Evolutionary conservation across 2,797 vertebrate genomes (phyloP).

Genomic region (Rhynchonycteris naso): DNA sequence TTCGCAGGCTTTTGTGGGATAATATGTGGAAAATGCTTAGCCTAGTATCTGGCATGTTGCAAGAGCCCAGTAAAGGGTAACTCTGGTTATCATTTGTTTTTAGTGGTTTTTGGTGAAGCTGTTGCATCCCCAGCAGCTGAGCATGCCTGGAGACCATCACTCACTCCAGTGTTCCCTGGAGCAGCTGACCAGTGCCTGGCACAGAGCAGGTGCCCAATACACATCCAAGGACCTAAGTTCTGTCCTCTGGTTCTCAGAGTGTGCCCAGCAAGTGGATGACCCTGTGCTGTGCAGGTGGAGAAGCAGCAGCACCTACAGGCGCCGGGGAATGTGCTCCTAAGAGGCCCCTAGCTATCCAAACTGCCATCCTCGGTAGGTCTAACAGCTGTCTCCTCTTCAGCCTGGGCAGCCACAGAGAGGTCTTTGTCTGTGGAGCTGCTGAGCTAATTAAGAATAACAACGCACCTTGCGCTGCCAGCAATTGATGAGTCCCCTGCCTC

Average conservation of each 20-base stretch:
- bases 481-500: conserved; percentile 32
- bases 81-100: not conserved
- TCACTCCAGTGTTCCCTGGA: not conserved
- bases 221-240: not conserved
- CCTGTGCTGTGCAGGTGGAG: not conserved
- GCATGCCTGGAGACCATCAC: not conserved
- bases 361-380: not conserved
- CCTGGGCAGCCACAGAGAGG: not conserved
- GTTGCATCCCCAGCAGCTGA: not conserved
- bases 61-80: not conserved
- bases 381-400: not conserved
- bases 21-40: not conserved
- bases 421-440: not conserved
- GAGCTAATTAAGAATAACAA: conserved; percentile 66
- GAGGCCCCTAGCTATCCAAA: not conserved
- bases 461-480: conserved; percentile 36
- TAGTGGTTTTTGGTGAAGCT: not conserved
- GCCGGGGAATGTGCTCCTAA: not conserved
- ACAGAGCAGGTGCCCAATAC: not conserved
- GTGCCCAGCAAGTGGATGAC: not conserved
- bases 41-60: not conserved
- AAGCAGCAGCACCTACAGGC: not conserved
- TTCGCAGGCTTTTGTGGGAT: not conserved
- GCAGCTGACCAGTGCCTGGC: not conserved
- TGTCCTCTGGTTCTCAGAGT: not conserved